Evolutionary conservation across 2,113 vertebrate genomes (phyloP), one percentile per base, ranked within the genome.

Genomic region (Hepsetus odoe): DNA sequence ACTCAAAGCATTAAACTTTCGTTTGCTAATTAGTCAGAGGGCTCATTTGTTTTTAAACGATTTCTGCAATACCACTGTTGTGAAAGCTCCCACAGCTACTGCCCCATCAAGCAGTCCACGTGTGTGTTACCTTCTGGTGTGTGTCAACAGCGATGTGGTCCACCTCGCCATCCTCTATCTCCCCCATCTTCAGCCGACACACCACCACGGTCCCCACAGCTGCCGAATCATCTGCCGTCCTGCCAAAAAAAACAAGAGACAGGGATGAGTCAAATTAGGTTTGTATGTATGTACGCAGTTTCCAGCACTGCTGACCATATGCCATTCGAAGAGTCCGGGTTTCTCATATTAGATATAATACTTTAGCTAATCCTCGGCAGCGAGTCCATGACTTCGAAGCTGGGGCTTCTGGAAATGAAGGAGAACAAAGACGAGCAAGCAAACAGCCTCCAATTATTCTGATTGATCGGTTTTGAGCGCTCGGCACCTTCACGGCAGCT

Each of bases 201-300:
- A 99, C 94, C 92, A 98, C 94, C 91, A 98, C 94, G 66, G 93
- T 94, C 80, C 96, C 96, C 59, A 94, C 94, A 72, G 94, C 82
- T 70, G 93, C 94, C 82, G 94, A 94, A 96, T 96, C 96, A 97
- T 98, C 95, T 84, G 96, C 94, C 66, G 95, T 93, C 87, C 98
- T 99, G 84, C 69, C 32, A 69, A 38, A 64, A 30, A 66, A 13
- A 26, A 18, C 26, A 12, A 55, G 35, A 81, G 18, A 46, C 11
- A 74, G 4, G 38, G 20, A 61, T 26, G 30, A 53, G 53, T 20
- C 40, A 6, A 28, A 42, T 42, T 38, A 24, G 66, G 5, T 22
- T 30, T 16, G 14, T 26, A 26, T 56, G 30, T 20, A 22, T 32
- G 26, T 2, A 38, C 1, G 49, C 42, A 5, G 8, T 38, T n/a